phyloP scores from a whole-genome alignment of 2,797 vertebrate genomes.

The Cynodonichthys magdalenae region DNA sequence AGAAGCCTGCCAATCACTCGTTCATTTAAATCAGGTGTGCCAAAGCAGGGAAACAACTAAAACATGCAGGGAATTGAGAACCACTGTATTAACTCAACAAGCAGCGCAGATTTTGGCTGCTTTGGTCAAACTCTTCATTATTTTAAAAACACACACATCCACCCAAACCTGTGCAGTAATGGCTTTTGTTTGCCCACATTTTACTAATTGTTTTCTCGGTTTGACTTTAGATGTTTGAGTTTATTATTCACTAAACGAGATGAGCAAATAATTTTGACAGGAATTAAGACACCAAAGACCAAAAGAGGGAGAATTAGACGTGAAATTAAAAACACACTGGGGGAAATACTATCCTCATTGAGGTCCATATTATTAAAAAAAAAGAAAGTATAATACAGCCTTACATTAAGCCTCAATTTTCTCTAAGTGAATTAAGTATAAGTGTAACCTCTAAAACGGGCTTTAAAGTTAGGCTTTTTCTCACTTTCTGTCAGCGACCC shows the following conservation, averaged over 20 bases:
- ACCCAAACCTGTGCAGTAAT: slow-evolving; percentile 35
- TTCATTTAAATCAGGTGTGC: too few relatives aligned
- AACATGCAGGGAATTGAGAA: too few relatives aligned
- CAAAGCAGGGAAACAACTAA: too few relatives aligned
- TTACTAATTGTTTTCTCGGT: slow-evolving; percentile 46
- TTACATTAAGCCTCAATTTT: slow-evolving; percentile 62
- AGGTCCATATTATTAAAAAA: slow-evolving; percentile 59
- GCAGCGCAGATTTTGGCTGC: slow-evolving; percentile 44
- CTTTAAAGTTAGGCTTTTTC: slow-evolving; percentile 52
- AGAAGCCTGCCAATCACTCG: too few relatives aligned
- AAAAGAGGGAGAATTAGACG: slow-evolving; percentile 19
- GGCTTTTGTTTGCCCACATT: slow-evolving; percentile 41
- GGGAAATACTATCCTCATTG: slow-evolving; percentile 65
- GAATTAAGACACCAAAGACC: background rate
- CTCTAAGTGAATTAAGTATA: slow-evolving; percentile 58
- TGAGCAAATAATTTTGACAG: slow-evolving; percentile 39
- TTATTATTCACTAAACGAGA: slow-evolving; percentile 34
- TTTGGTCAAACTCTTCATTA: slow-evolving; percentile 25
- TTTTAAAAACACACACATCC: background rate
- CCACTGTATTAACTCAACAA: slow-evolving; percentile 42
- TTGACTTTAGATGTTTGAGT: slow-evolving; percentile 42
- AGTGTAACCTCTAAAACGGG: slow-evolving; percentile 56
- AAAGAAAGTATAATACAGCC: slow-evolving; percentile 61
- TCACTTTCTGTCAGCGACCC: slow-evolving; percentile 29
- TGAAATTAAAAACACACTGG: slow-evolving; percentile 59